Evolutionary conservation across 2,113 vertebrate species (phyloP).

Genomic region (Rhineura floridana): DNA sequence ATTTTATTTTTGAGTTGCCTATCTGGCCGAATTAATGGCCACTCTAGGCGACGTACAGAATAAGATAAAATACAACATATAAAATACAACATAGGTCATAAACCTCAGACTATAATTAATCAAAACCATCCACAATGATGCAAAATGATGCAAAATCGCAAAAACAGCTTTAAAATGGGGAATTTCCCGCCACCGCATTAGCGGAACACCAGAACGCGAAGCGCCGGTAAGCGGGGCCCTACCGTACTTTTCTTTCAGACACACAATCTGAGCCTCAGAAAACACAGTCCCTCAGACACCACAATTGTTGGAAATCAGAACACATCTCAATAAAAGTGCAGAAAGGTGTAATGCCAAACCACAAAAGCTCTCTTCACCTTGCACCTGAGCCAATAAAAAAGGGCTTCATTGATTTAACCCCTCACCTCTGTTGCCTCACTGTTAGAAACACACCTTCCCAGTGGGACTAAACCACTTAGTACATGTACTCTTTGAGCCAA

Average conservation of each 20-base stretch:
- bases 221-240: too few species aligned
- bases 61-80: too few species aligned
- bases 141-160: too few species aligned
- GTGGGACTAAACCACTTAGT: conserved; percentile 44
- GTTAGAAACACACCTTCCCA: conserved; percentile 62
- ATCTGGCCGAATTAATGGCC: too few species aligned
- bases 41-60: too few species aligned
- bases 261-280: conserved; percentile 57
- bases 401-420: conserved; percentile 66
- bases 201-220: too few species aligned
- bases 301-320: conserved; percentile 49
- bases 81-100: too few species aligned
- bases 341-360: conserved; percentile 59
- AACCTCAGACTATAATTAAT: too few species aligned
- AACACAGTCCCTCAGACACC: conserved; percentile 43
- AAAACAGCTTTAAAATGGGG: too few species aligned
- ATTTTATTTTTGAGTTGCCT: too few species aligned
- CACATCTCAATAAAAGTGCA: conserved; percentile 54
- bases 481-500: conserved; percentile 49
- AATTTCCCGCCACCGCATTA: too few species aligned
- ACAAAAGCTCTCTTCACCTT: conserved; percentile 53
- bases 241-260: conserved; percentile 47
- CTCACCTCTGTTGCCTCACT: conserved; percentile 55
- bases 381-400: conserved; percentile 39
- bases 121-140: too few species aligned